These are phyloP conservation scores for Conistra vaccinii DNA, from an alignment of 2,888 invertebrate genomes.

Conservation along the genomic window DNA sequence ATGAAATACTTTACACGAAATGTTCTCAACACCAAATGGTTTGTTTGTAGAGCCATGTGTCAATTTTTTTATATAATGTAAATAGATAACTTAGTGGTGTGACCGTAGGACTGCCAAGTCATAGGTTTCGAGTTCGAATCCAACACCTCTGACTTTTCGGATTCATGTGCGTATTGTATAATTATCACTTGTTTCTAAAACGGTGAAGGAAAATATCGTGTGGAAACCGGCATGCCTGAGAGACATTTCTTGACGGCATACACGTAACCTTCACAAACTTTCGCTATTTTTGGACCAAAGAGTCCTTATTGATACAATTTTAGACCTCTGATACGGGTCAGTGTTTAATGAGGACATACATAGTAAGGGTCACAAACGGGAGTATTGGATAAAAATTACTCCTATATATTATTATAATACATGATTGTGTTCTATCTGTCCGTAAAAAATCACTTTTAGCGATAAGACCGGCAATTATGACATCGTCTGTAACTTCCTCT, in stretches of 20 bases:
- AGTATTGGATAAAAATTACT: background rate
- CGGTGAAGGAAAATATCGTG: too few relatives aligned
- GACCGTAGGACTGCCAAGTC: too few relatives aligned
- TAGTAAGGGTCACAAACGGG: background rate
- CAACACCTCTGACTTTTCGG: too few relatives aligned
- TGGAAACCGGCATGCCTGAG: too few relatives aligned
- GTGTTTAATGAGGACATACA: constrained; percentile 22
- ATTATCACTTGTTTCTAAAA: too few relatives aligned
- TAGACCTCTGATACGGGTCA: constrained; percentile 9
- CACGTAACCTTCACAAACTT: background rate
- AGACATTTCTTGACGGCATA: too few relatives aligned
- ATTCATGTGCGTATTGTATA: too few relatives aligned
- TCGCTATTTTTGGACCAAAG: constrained; percentile 1
- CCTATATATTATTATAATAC: too few relatives aligned
- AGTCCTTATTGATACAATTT: constrained; percentile 13
- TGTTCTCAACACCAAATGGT: background rate
- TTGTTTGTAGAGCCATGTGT: background rate
- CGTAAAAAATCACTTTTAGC: background rate
- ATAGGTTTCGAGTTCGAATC: too few relatives aligned
- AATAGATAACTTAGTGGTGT: too few relatives aligned
- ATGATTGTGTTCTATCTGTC: background rate
- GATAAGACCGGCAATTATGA: background rate
- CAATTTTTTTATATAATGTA: background rate
- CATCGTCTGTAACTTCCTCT: background rate
- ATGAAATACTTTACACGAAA: background rate